Evolutionary conservation across 2,797 vertebrate species (phyloP).

Genomic region (Phrynocephalus vlangalii): DNA sequence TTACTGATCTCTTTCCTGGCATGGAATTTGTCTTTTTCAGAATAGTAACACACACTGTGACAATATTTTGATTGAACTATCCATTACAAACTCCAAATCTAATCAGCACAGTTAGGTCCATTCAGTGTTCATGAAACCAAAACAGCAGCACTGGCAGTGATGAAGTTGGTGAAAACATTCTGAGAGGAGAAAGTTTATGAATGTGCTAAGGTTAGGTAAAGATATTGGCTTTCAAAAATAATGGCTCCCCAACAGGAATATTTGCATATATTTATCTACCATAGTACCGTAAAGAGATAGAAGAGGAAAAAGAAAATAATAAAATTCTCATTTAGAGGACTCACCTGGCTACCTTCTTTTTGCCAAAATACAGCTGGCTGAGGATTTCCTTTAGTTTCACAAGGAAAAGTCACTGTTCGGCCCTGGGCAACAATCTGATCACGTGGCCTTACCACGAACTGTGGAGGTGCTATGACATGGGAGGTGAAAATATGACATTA

Average conservation of each 20-base stretch:
- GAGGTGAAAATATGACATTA: constrained; percentile 73
- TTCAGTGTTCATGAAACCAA: neutral
- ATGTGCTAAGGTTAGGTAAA: neutral
- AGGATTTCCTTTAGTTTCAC: constrained; percentile 98
- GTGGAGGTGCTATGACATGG: constrained; percentile 90
- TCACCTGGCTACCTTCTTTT: constrained; percentile 98
- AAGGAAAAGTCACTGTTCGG: constrained; percentile 93
- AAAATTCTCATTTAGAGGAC: constrained; percentile 49
- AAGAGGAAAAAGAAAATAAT: neutral
- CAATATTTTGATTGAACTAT: neutral
- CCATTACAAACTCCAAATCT: neutral
- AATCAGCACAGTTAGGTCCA: neutral
- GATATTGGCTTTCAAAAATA: neutral
- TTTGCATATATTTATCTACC: neutral
- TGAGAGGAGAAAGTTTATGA: constrained; percentile 60
- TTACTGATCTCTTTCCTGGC: neutral
- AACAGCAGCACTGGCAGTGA: constrained; percentile 37
- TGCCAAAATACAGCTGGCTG: constrained; percentile 99
- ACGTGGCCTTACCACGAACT: constrained; percentile 96
- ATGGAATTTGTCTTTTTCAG: neutral
- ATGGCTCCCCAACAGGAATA: neutral
- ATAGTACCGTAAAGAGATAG: neutral
- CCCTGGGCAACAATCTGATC: constrained; percentile 98
- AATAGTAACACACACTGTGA: neutral
- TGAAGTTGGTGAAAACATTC: constrained; percentile 59